Conservation (phyloP, 2,888 invertebrate genomes). For the Deroplatys truncata region DNA sequence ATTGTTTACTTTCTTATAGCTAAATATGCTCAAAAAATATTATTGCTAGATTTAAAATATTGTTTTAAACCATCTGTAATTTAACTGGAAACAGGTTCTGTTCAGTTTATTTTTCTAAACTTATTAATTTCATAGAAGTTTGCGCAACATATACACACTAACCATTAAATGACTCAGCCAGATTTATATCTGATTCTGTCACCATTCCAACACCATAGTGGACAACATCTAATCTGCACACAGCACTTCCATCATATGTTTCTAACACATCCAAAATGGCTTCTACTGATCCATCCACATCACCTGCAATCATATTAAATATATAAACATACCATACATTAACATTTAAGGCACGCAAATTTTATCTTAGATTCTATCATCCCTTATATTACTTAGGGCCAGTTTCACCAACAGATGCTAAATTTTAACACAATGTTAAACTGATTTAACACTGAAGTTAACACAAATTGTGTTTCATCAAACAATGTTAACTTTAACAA, state of each 20-base stretch:
- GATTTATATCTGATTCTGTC: constrained; percentile 75
- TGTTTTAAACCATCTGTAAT: too few relatives aligned
- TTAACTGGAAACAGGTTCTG: not conserved
- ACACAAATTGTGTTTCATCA: too few relatives aligned
- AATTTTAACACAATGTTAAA: too few relatives aligned
- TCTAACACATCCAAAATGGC: constrained; percentile 88
- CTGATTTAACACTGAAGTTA: too few relatives aligned
- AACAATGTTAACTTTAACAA: too few relatives aligned
- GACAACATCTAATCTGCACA: constrained; percentile 77
- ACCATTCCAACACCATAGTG: constrained; percentile 89
- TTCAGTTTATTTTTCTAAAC: too few relatives aligned
- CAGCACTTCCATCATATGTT: constrained; percentile 66
- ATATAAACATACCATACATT: not conserved
- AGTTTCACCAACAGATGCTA: too few relatives aligned
- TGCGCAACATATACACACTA: constrained; percentile 22
- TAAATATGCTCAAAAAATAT: too few relatives aligned
- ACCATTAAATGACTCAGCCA: constrained; percentile 69
- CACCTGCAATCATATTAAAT: constrained; percentile 53
- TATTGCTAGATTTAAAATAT: too few relatives aligned
- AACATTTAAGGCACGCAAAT: not conserved
- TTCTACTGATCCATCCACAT: constrained; percentile 95
- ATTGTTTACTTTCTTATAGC: too few relatives aligned
- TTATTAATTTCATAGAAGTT: not conserved
- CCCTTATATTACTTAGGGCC: too few relatives aligned
- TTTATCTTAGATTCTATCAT: not conserved